Conservation (phyloP, 2,113 vertebrate species). For the Eleginops maclovinus region DNA sequence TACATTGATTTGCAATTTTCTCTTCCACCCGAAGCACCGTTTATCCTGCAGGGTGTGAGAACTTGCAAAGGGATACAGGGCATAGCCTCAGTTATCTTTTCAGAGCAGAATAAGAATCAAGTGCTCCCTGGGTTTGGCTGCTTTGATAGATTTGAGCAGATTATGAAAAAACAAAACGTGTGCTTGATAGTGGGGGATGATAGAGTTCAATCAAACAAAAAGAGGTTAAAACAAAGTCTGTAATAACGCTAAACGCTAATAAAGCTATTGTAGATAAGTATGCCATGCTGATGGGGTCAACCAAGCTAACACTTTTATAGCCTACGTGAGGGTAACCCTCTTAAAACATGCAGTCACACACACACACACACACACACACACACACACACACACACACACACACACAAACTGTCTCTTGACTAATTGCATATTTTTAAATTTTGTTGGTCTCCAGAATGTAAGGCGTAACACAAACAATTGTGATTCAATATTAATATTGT, state of each 20-base stretch:
- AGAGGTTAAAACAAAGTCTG: slow-evolving; percentile 59
- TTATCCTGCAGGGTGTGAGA: slow-evolving; percentile 2
- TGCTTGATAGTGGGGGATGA: slow-evolving; percentile 26
- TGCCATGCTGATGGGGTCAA: slow-evolving; percentile 37
- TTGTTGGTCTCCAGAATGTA: background rate
- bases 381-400: background rate
- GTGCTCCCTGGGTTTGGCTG: slow-evolving; percentile 34
- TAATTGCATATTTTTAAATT: background rate
- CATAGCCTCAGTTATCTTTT: slow-evolving; percentile 51
- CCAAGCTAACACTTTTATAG: slow-evolving; percentile 3
- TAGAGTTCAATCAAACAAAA: slow-evolving; percentile 66
- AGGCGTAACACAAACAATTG: background rate
- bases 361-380: background rate
- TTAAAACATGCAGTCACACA: background rate
- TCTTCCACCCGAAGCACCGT: background rate
- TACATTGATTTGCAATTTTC: background rate
- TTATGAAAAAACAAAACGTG: background rate
- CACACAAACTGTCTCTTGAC: background rate
- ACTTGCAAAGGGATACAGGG: slow-evolving; percentile 38
- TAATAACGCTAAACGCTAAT: no score
- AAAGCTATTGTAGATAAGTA: slow-evolving; percentile 53
- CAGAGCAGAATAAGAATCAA: slow-evolving; percentile 52
- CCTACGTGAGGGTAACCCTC: background rate
- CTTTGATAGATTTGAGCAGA: slow-evolving; percentile 63
- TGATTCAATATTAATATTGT: background rate